These are phyloP conservation scores for Tretioscincus oriximinensis DNA, from an alignment of 2,113 vertebrate species.

Conservation along the genomic window DNA sequence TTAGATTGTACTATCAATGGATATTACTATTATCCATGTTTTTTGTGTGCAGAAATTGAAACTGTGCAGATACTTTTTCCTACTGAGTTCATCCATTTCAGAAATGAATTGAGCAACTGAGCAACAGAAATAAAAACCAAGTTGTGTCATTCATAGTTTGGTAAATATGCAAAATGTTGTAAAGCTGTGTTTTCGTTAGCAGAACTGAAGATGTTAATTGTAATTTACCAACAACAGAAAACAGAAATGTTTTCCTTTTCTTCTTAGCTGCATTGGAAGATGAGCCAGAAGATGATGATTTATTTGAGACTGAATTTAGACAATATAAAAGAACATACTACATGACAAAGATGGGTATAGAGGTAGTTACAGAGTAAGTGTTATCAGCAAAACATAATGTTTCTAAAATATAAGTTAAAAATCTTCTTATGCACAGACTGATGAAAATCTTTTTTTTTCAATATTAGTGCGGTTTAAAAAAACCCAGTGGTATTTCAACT, in stretches of 20 bases:
- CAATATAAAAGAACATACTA: slow-evolving; percentile 98
- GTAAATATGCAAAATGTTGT: not conserved
- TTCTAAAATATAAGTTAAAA: slow-evolving; percentile 26
- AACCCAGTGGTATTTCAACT: too few relatives aligned
- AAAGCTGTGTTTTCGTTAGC: not conserved
- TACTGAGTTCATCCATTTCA: not conserved
- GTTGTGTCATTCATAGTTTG: not conserved
- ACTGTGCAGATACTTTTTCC: not conserved
- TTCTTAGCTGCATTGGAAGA: slow-evolving; percentile 77
- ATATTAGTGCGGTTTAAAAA: too few relatives aligned
- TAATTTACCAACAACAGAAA: not conserved
- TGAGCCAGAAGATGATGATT: slow-evolving; percentile 90
- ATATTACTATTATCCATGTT: too few relatives aligned
- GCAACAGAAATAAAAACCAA: not conserved
- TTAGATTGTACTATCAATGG: too few relatives aligned
- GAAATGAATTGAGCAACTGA: not conserved
- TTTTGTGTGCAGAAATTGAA: too few relatives aligned
- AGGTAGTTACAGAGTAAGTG: slow-evolving; percentile 94
- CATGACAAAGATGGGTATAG: slow-evolving; percentile 97
- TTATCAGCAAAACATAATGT: not conserved
- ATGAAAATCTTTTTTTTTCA: not conserved
- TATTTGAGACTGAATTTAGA: slow-evolving; percentile 97
- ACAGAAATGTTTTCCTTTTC: slow-evolving; percentile 25
- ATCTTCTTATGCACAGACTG: not conserved
- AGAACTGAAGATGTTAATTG: not conserved